These are phyloP conservation scores for Tachystola acroxantha DNA, from an alignment of 2,888 invertebrate genomes.

Conservation along the genomic window DNA sequence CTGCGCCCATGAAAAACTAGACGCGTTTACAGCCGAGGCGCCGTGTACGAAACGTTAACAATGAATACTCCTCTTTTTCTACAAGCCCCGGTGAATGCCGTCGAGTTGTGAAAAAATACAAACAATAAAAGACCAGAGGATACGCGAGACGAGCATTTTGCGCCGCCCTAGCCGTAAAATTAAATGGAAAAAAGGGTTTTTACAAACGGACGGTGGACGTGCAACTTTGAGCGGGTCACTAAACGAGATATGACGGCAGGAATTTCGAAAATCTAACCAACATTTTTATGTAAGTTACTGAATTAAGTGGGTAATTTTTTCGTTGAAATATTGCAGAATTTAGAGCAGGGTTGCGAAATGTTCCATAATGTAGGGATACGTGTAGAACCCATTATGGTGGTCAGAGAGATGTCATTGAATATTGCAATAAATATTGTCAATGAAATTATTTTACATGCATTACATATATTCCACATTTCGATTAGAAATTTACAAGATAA, in stretches of 20 bases:
- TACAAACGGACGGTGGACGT: conserved; percentile 27
- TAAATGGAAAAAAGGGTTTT: conserved; percentile 50
- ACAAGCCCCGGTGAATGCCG: conserved; percentile 32
- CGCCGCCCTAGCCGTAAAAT: conserved; percentile 59
- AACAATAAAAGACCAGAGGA: conserved; percentile 54
- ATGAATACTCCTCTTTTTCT: conserved; percentile 46
- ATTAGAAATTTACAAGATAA: no score
- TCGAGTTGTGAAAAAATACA: conserved; percentile 52
- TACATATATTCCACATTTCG: no score
- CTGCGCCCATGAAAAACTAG: conserved; percentile 23
- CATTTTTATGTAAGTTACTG: no score
- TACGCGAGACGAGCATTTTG: conserved; percentile 45
- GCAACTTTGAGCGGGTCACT: conserved; percentile 25
- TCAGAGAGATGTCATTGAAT: no score
- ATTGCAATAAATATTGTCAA: no score
- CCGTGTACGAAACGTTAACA: conserved; percentile 45
- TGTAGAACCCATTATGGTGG: no score
- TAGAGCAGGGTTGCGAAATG: no score
- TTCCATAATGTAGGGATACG: no score
- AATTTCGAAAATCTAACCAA: not conserved
- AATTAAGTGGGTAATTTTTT: no score
- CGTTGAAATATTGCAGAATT: no score
- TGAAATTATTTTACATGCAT: no score
- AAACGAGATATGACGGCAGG: not conserved
- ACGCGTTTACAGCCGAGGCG: conserved; percentile 18